Evolutionary conservation across 2,113 vertebrate genomes (phyloP).

Genomic region (Nycticorax nycticorax): DNA sequence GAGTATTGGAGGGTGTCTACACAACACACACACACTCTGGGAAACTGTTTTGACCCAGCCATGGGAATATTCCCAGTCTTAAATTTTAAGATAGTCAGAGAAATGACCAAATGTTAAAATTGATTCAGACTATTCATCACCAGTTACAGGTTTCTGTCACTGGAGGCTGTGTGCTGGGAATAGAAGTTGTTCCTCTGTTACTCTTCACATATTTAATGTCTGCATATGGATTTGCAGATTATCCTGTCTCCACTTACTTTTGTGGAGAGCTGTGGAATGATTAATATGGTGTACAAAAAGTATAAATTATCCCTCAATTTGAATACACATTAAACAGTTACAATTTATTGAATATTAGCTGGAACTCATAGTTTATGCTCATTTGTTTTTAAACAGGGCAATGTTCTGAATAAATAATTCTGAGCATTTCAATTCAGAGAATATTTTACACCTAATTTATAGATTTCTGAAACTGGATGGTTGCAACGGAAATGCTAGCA

Average conservation of each 20-base stretch:
- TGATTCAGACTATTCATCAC: not conserved
- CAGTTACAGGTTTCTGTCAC: not conserved
- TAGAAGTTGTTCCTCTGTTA: not conserved
- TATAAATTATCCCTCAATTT: not conserved
- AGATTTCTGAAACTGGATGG: not conserved
- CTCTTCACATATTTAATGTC: not conserved
- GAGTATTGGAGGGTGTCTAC: not conserved
- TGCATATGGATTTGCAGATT: not conserved
- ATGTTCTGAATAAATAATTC: not conserved
- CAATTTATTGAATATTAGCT: not conserved
- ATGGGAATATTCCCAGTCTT: not conserved
- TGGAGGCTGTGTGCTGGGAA: not conserved
- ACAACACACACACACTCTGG: fast-evolving
- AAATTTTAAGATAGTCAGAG: not conserved
- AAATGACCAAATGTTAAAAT: not conserved
- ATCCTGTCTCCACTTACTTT: not conserved
- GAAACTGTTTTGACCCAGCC: not conserved
- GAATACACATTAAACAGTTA: not conserved
- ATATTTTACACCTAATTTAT: conserved; percentile 25
- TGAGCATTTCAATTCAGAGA: not conserved
- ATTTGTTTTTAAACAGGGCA: not conserved
- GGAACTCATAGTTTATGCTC: not conserved
- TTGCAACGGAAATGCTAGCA: not conserved
- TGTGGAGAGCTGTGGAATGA: not conserved
- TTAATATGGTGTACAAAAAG: not conserved